Evolutionary conservation across 2,113 vertebrate species (phyloP), one percentile per base, ranked within the genome.

Genomic region (Prionailurus bengalensis): DNA sequence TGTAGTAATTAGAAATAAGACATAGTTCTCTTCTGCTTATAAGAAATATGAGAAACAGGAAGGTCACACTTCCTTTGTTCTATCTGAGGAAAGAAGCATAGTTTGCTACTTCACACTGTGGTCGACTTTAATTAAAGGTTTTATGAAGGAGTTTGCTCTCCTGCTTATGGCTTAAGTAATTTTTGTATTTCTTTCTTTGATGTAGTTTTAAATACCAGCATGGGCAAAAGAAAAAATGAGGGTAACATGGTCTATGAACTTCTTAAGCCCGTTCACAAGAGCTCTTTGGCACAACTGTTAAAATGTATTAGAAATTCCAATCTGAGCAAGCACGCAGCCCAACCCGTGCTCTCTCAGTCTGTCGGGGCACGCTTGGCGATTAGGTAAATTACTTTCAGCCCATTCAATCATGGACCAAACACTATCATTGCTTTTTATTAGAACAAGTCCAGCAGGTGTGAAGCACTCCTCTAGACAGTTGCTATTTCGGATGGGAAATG

Each of bases 51-150:
- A 89, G 48, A 61, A 91, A 70, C 9, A 42, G 25, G 53, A 73
- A 89, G 8, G 42, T 23, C 21, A 87, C 8, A 71, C 1, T 58
- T 87, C 4, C 31, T 96, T 93, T 92, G 74, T 74, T 29, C 42
- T 83, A 13, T 76, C 25, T 92, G 81, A 88, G 23, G 76, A 92
- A 84, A 87, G 9, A 5, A 39, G 42, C 33, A 55, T 16, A 91
- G 31, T 78, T 95, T 14, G 58, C 27, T 45, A 58, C 14, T 65
- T 90, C 21, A 63, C 8, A 31, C 79, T 80, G 21, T 27, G 15
- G 4, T 89, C 33, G 88, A 83, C 70, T 82, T 92, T 89, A 90
- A 93, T 95, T 79, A 91, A 95, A 96, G 51, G 13, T 53, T 91
- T 63, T 79, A 91, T 86, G 48, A 70, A 92, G 45, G 79, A 48